A percentile compares a stretch with the other conserved stretches of the same genome.
phyloP scores from a whole-genome alignment of 1,140 invertebrate species.

The Platorchestia sp. region DNA sequence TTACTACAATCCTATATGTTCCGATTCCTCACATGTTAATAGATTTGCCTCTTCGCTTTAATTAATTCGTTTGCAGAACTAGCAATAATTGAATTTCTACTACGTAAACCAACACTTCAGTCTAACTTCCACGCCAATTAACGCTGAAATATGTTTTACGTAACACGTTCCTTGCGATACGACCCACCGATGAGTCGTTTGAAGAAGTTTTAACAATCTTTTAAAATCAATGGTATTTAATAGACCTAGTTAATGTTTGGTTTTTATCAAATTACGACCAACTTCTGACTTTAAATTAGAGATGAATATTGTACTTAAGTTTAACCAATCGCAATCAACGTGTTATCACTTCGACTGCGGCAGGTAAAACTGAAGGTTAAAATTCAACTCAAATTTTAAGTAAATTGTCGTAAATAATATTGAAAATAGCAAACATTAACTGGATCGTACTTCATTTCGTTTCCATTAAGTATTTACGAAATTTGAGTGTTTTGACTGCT shows the following conservation, averaged over 20 bases:
- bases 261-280: no score
- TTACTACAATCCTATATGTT: neutral
- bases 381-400: no score
- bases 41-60: neutral
- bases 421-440: no score
- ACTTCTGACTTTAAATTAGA: no score
- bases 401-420: no score
- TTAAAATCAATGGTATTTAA: neutral
- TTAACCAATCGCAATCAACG: no score
- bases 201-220: neutral
- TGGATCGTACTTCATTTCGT: no score
- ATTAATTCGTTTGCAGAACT: neutral
- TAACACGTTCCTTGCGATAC: neutral
- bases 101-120: neutral
- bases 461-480: no score
- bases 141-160: neutral
- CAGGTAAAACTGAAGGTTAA: no score
- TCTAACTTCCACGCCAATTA: neutral
- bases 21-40: neutral
- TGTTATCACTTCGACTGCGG: no score
- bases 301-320: no score
- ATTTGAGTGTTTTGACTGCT: no score
- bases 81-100: neutral
- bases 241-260: neutral
- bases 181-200: neutral